A percentile compares a stretch with the other conserved stretches of the same genome.
Conservation (phyloP, 2,113 vertebrate species). For the Ceyx melanurus region DNA sequence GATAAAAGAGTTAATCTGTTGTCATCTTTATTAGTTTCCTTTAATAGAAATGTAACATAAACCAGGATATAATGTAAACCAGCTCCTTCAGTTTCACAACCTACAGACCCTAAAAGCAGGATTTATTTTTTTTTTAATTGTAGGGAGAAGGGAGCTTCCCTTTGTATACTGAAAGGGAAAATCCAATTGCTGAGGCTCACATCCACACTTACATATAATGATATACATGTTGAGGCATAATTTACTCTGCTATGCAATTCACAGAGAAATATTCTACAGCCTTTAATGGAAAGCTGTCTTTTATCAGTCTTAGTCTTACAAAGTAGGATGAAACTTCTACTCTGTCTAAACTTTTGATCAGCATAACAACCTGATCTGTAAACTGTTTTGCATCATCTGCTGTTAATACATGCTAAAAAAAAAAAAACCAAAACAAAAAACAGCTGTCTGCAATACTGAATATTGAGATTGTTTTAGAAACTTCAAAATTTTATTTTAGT, state of each 20-base stretch:
- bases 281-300: not conserved
- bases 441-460: not conserved
- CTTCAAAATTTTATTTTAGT: not conserved
- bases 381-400: not conserved
- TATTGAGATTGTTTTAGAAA: not conserved
- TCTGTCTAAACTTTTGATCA: not conserved
- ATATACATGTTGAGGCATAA: not conserved
- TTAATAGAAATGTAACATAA: not conserved
- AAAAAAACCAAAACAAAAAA: not conserved
- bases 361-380: not conserved
- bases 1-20: not conserved
- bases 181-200: not conserved
- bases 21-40: not conserved
- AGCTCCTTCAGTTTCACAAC: not conserved
- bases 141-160: not conserved
- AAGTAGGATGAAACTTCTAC: not conserved
- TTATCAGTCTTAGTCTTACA: not conserved
- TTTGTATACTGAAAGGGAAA: not conserved
- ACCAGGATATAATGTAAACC: not conserved
- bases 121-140: not conserved
- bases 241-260: not conserved
- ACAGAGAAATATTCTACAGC: not conserved
- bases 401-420: not conserved
- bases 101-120: not conserved
- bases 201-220: rapidly evolving